Conservation (phyloP, 2,888 invertebrate species). For the Pachliopta kotzebuea region DNA sequence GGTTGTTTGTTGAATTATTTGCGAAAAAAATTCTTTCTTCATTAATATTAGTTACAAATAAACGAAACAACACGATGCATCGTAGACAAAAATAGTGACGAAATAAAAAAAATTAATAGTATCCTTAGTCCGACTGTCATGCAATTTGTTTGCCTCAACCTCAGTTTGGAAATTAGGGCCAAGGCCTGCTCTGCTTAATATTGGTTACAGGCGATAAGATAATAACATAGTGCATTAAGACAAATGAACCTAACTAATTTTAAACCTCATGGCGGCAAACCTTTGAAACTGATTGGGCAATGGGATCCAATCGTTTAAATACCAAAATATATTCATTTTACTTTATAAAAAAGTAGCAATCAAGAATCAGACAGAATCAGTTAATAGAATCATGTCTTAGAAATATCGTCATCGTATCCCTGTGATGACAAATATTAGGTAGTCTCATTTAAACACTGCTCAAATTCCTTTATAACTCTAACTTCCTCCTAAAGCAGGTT, state of each 20-base stretch:
- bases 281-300: not conserved
- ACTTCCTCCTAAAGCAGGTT: too few relatives aligned
- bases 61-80: not conserved
- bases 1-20: not conserved
- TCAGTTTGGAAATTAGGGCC: conserved; percentile 3
- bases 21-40: too few relatives aligned
- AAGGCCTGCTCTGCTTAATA: conserved; percentile 6
- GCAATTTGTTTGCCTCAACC: conserved; percentile 1
- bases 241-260: conserved; percentile 6
- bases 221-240: conserved; percentile 8
- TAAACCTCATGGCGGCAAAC: not conserved
- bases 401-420: too few relatives aligned
- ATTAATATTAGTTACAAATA: too few relatives aligned
- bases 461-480: too few relatives aligned
- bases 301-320: not conserved
- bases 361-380: too few relatives aligned
- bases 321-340: not conserved
- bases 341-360: too few relatives aligned
- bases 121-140: not conserved
- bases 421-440: too few relatives aligned
- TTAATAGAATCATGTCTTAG: too few relatives aligned
- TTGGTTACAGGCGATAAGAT: conserved; percentile 18
- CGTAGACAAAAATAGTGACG: not conserved
- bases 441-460: too few relatives aligned
- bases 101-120: conserved; percentile 3